These are phyloP conservation scores for Apteryx owenii DNA, from an alignment of 2,113 vertebrate genomes.

Conservation along the genomic window DNA sequence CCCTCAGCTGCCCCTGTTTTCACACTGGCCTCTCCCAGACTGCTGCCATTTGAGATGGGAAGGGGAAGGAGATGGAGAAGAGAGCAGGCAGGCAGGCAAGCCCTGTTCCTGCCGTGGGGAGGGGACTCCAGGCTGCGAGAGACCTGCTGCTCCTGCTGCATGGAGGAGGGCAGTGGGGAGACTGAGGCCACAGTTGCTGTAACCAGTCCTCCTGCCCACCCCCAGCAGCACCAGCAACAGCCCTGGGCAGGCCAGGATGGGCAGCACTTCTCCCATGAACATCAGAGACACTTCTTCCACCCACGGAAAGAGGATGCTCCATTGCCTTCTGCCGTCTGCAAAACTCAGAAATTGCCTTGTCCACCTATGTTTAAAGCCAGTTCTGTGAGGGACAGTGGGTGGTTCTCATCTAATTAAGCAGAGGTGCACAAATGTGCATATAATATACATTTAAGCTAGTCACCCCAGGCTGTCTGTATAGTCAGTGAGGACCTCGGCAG, in stretches of 20 bases:
- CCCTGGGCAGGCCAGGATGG: background rate
- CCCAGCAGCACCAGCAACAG: background rate
- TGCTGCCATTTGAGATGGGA: background rate
- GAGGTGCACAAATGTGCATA: background rate
- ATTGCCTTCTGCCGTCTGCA: background rate
- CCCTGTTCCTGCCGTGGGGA: background rate
- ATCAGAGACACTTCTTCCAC: background rate
- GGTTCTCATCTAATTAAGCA: background rate
- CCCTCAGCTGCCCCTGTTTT: background rate
- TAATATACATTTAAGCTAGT: background rate
- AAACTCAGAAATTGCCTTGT: background rate
- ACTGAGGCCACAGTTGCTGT: background rate
- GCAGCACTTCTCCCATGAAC: background rate
- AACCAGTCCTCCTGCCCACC: background rate
- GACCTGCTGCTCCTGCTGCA: background rate
- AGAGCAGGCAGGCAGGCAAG: rapidly evolving
- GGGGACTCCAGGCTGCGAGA: background rate
- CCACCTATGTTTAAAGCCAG: background rate
- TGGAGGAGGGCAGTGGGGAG: background rate
- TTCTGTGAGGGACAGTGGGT: background rate
- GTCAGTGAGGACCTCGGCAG: background rate
- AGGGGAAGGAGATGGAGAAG: background rate
- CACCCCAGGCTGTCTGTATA: background rate
- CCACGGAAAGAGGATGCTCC: background rate
- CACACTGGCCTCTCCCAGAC: background rate